A percentile compares a stretch with the other conserved stretches of the same genome.
phyloP scores from a whole-genome alignment of 2,888 invertebrate species.

The Hermodice carunculata region DNA sequence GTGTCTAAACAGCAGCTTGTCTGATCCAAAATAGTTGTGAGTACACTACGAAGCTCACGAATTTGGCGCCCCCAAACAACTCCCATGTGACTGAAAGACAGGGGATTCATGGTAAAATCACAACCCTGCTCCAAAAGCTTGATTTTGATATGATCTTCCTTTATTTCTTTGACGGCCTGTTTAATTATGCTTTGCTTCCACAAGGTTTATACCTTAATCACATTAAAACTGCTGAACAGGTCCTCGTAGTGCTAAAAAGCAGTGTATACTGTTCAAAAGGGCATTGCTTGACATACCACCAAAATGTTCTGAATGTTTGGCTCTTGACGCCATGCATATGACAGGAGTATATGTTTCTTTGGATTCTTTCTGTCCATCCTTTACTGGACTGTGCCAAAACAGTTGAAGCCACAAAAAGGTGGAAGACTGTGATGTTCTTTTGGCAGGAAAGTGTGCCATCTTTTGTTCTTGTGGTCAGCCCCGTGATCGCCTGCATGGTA shows the following conservation, averaged over 20 bases:
- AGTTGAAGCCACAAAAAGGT: conserved; percentile 48
- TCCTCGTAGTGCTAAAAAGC: not conserved
- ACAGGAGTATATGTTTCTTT: too few relatives aligned
- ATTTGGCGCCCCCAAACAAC: conserved; percentile 51
- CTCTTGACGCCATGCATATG: conserved; percentile 1
- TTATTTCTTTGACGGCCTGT: conserved; percentile 7
- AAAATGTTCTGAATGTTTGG: conserved; percentile 2
- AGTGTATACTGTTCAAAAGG: not conserved
- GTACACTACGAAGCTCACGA: conserved; percentile 37
- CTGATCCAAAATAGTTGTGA: conserved; percentile 26
- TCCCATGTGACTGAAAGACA: conserved; percentile 46
- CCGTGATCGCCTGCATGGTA: conserved; percentile 16
- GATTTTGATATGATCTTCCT: conserved; percentile 5
- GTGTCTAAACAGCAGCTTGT: conserved; percentile 20
- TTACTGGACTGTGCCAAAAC: conserved; percentile 51
- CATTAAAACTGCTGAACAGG: not conserved
- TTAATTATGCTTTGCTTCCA: conserved; percentile 22
- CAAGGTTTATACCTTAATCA: conserved; percentile 16
- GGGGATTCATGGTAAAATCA: conserved; percentile 39
- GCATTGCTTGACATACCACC: conserved; percentile 5
- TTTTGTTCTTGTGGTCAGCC: conserved; percentile 11
- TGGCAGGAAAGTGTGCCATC: conserved; percentile 42
- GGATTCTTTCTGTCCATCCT: conserved; percentile 46
- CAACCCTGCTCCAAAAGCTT: not conserved
- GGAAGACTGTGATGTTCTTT: conserved; percentile 38